Conservation (phyloP, 2,113 vertebrate species). For the Pungitius pungitius region DNA sequence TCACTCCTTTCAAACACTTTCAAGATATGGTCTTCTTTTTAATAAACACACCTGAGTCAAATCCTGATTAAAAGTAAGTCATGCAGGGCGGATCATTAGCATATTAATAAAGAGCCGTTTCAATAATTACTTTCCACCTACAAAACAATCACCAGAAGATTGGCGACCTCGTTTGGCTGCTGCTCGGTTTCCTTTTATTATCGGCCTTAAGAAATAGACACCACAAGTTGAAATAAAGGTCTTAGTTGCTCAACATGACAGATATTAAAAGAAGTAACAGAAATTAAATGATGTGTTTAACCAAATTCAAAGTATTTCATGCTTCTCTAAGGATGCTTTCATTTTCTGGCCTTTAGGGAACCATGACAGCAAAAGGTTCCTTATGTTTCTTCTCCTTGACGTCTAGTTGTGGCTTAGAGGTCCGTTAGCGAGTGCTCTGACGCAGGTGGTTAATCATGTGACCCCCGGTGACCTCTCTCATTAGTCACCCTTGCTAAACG, state of each 20-base stretch:
- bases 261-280: not conserved
- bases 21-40: constrained; percentile 12
- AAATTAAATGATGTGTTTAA: not conserved
- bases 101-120: constrained; percentile 36
- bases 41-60: constrained; percentile 26
- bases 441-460: constrained; percentile 59
- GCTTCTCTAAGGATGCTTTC: not conserved
- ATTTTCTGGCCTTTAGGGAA: no score
- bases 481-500: constrained; percentile 65
- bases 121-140: constrained; percentile 28
- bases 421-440: constrained; percentile 10
- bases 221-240: not conserved
- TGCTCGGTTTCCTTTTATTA: not conserved
- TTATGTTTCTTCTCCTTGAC: no score
- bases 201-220: not conserved
- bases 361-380: no score
- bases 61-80: constrained; percentile 51
- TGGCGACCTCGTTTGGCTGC: constrained; percentile 13
- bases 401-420: not conserved
- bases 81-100: constrained; percentile 38
- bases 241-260: not conserved
- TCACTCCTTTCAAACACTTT: constrained; percentile 23
- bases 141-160: constrained; percentile 18
- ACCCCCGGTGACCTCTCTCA: constrained; percentile 67
- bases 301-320: not conserved